Evolutionary conservation across 2,888 invertebrate species (phyloP), one percentile per base, ranked within the genome.

Genomic region (Pristionchus arcanus): DNA sequence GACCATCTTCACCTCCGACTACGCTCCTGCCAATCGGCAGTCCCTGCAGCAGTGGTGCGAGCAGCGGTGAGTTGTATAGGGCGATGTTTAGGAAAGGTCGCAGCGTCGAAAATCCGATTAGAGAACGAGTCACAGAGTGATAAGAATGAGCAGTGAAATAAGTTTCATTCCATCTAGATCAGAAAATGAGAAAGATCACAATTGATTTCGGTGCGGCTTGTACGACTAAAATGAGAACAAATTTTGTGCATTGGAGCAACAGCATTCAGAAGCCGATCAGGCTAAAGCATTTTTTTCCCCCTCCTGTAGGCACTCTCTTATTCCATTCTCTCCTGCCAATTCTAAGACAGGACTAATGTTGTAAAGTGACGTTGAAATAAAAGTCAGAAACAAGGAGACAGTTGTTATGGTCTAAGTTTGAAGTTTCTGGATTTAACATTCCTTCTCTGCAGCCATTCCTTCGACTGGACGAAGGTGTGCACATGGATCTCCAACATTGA

Each of bases 401-500:
- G 87, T 77, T 37, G 34, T 9, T n/a, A 77, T 81, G 9, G 31
- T 53, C 77, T 49, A 68, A 49, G n/a, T 49, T 49, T 49, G n/a
- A 66, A 15, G n/a, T 2, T 34, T 68, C 21, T 49, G 11, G 42
- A 42, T 49, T 13, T n/a, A n/a, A 49, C 42, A 11, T 49, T 49
- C 42, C 9, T 42, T 42, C 42, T 19, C 15, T 87, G 13, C 84
- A 92, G 92, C 71, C 90, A 91, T 7, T 53, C 90, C 0, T 94
- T 94, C 90, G 94, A 95, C 90, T 94, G 94, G 94, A 90, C 90
- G 15, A 93, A 92, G 63, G 94, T 94, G 31, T 94, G 94, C 90
- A 90, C 91, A 28, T 94, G 94, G 94, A 93, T 94, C 37, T 90
- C 92, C 37, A 91, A 91, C 83, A 95, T 95, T 66, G 95, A 95